Percentiles rank a stretch among this genome's conserved stretches.
Evolutionary conservation across 2,888 invertebrate species (phyloP).

Genomic region (Eupithecia vulgata): DNA sequence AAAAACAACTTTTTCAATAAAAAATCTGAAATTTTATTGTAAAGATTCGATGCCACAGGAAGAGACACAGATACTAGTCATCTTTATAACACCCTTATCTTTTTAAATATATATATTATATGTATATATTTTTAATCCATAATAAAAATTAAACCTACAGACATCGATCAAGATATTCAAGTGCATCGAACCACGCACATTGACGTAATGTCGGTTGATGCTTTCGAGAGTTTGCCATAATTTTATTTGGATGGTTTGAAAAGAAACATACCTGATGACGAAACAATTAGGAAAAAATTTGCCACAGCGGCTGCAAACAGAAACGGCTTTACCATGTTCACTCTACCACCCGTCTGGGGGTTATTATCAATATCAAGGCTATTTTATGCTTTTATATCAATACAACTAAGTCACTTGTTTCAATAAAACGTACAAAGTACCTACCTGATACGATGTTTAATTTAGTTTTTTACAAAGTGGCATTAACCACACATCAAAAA

Average conservation of each 20-base stretch:
- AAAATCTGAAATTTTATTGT: no score
- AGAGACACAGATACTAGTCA: no score
- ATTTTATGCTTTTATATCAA: conserved; percentile 57
- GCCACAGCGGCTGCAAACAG: conserved; percentile 50
- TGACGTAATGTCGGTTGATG: neutral
- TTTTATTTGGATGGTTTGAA: neutral
- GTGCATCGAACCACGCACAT: neutral
- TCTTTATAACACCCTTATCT: neutral
- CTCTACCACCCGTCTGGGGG: conserved; percentile 35
- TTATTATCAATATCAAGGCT: conserved; percentile 42
- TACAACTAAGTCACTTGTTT: conserved; percentile 55
- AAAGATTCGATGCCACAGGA: no score
- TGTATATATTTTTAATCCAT: neutral
- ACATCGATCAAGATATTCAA: neutral
- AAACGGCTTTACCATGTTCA: conserved; percentile 56
- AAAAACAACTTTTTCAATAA: no score
- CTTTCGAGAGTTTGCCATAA: neutral
- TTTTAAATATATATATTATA: no score
- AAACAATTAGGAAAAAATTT: conserved; percentile 40
- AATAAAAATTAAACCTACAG: neutral
- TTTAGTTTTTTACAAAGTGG: no score
- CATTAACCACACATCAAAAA: no score
- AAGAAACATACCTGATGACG: conserved; percentile 46
- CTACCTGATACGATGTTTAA: no score
- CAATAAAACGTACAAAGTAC: conserved; percentile 24